Base-by-base conservation (phyloP, 1,140 invertebrate genomes). In the Eciton burchellii region DNA sequence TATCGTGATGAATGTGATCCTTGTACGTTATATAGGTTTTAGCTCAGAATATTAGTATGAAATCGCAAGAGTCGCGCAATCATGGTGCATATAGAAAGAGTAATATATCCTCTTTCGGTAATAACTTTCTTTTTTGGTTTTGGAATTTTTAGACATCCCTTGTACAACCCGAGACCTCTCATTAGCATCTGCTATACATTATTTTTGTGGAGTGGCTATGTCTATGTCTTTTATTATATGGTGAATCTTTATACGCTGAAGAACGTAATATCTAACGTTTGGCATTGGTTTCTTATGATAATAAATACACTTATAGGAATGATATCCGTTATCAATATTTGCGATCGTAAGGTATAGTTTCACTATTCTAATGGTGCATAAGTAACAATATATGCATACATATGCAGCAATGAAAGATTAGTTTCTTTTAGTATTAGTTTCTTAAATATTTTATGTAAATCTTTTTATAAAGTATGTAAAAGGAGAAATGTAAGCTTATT, bases 151-250 rank as follows among this genome's bases (percentile, higher is more conserved):
- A 74, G 14, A 49, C 12, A 24, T 49, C 57, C 26, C 1, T 29
- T 16, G 1, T 0, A 63, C 1, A 6, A 63, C 0, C 9, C 43
- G 2, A 74, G 0, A 74, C 0, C 19, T 21, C 4, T 0, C 12
- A 63, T 74, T 0, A 74, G 16, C 21, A 9, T 63, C 6, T 47
- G 19, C 14, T 74, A 74, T 24, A 12, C 62, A 12, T 47, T 35
- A 11, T 16, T 1, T 16, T 0, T 52, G 12, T 74, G 57, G 57
- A 63, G 56, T 63, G 41, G 35, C 35, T 74, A 74, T 21, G 43
- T 41, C 0, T 74, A 29, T 3, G 24, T 3, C 6, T 19, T 57
- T 59, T 57, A 57, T 62, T 49, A 74, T 47, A 12, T 49, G 0
- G 8, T 19, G 0, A 24, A 1, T 1, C 29, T 14, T 1, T 74